Conservation (phyloP, 2,888 invertebrate species). For the Cacoxenus indagator region DNA sequence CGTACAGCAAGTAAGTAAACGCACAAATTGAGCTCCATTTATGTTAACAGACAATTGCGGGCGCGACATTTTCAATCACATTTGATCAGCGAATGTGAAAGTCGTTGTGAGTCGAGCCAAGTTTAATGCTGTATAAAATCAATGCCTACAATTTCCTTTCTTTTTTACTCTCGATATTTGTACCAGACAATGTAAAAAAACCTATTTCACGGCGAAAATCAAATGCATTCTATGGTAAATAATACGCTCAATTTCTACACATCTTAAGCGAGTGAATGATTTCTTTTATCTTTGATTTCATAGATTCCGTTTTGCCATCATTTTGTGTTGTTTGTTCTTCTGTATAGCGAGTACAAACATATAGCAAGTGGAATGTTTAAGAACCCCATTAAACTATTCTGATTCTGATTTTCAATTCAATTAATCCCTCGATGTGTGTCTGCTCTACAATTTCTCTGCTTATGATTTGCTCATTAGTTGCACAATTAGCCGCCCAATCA, state of each 20-base stretch:
- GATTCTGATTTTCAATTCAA: not conserved
- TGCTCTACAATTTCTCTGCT: conserved; percentile 18
- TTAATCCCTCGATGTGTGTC: not conserved
- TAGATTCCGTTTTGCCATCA: not conserved
- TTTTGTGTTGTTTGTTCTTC: not conserved
- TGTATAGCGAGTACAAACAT: not conserved
- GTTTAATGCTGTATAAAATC: not conserved
- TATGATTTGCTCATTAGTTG: conserved; percentile 38
- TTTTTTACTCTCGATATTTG: conserved; percentile 44
- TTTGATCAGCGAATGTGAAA: not conserved
- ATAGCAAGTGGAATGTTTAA: not conserved
- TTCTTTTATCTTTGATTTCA: conserved; percentile 27
- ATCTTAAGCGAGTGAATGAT: conserved; percentile 31
- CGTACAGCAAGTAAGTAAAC: conserved; percentile 59
- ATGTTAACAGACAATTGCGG: not conserved
- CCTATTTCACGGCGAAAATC: conserved; percentile 68
- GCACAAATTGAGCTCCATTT: not conserved
- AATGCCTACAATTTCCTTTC: conserved; percentile 45
- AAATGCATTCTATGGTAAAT: conserved; percentile 68
- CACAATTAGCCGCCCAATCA: conserved; percentile 7
- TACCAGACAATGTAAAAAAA: conserved; percentile 67
- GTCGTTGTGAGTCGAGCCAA: not conserved
- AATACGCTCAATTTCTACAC: conserved; percentile 40
- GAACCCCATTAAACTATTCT: conserved; percentile 1
- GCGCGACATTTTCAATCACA: not conserved